Conservation (phyloP, 2,113 vertebrate species). For the Ranitomeya variabilis region DNA sequence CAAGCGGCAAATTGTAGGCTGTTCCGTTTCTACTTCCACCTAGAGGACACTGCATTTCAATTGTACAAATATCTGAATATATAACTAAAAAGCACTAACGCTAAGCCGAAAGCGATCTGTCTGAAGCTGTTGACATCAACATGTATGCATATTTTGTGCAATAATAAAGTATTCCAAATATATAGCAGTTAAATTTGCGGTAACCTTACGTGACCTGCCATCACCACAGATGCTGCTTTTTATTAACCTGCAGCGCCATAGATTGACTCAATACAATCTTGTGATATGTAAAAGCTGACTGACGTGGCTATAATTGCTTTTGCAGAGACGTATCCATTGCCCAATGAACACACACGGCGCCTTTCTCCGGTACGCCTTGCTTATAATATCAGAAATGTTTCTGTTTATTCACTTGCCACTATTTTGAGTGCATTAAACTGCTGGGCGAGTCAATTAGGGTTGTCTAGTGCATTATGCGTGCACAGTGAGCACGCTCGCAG, state of each 20-base stretch:
- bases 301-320: background rate
- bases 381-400: background rate
- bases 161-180: background rate
- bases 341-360: background rate
- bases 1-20: background rate
- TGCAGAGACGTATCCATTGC: background rate
- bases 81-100: background rate
- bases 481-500: background rate
- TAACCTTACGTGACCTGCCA: constrained; percentile 28
- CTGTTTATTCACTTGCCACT: background rate
- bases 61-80: background rate
- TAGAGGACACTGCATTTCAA: background rate
- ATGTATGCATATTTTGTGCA: background rate
- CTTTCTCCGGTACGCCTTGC: background rate
- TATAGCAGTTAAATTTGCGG: background rate
- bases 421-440: background rate
- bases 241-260: background rate
- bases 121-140: constrained; percentile 30
- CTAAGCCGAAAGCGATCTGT: constrained; percentile 19
- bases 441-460: background rate
- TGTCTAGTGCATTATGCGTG: background rate
- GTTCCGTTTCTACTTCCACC: background rate
- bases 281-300: background rate
- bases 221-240: background rate
- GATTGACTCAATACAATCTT: background rate